Base-by-base conservation (phyloP, 2,888 invertebrate genomes). In the Patella depressa region DNA sequence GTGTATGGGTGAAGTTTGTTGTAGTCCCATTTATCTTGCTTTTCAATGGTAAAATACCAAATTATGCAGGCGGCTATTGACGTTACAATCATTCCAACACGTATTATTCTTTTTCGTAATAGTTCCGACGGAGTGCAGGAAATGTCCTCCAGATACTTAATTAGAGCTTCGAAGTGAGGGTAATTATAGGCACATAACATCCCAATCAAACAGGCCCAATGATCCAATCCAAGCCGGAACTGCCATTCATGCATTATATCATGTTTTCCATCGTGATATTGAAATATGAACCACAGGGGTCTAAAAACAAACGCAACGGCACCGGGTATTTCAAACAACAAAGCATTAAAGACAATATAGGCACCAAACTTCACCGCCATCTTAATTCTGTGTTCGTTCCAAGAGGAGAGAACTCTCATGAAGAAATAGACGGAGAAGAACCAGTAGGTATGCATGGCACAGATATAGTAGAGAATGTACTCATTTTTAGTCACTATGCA, bases 361-460 rank as follows among this genome's bases (percentile, higher is more conserved):
- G 78, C 82, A 3, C 69, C 70, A 71, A 88, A 87, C 77, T 88
- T 88, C 54, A 82, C 24, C n/a, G 81, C 79, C 87, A 88, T 88
- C 73, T 82, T 82, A n/a, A 59, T 70, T 11, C 82, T 73, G 71
- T 87, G 72, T 4, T 81, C 80, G 78, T 88, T 88, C 86, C 86
- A 87, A 15, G 84, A 83, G 17, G 78, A 77, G 24, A 85, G 77
- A 14, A 79, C 77, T 11, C 84, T 77, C 88, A 88, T 88, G 78
- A 87, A 85, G 3, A 81, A 75, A 73, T 88, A 88, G 12, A 87
- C 87, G 29, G 84, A 82, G 24, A 88, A 69, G 78, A 88, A 88
- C 88, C 88, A 88, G 83, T 88, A 88, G 72, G 88, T 87, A 80
- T 88, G 88, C 88, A 88, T 88, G 78, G 88, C 87, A 76, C 88